These are phyloP conservation scores for Nemotelus nigrinus DNA, from an alignment of 2,888 invertebrate species.

Conservation along the genomic window DNA sequence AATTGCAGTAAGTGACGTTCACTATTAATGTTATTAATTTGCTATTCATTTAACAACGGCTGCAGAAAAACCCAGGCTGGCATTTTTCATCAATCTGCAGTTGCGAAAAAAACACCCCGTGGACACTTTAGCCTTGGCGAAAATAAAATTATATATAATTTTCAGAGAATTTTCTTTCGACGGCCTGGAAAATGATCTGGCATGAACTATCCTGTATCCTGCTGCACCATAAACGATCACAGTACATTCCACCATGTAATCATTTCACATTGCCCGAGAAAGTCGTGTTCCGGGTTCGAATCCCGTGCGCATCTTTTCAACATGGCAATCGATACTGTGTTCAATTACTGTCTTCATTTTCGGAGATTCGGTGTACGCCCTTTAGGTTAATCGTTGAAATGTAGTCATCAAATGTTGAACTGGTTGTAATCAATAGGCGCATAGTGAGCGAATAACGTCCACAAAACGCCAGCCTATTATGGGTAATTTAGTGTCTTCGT, in stretches of 20 bases:
- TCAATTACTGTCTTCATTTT: slow-evolving; percentile 43
- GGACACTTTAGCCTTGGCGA: not conserved
- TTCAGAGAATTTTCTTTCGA: slow-evolving; percentile 25
- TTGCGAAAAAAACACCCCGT: not conserved
- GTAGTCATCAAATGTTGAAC: slow-evolving; percentile 33
- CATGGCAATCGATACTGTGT: slow-evolving; percentile 32
- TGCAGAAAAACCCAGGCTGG: not conserved
- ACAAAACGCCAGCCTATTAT: slow-evolving; percentile 24
- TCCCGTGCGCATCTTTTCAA: slow-evolving; percentile 19
- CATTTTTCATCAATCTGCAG: not conserved
- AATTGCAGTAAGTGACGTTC: not conserved
- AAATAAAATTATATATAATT: slow-evolving; percentile 29
- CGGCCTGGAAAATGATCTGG: slow-evolving; percentile 3
- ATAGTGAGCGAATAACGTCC: slow-evolving; percentile 17
- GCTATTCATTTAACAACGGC: not conserved
- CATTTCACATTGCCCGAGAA: not conserved
- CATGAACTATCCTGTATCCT: not conserved
- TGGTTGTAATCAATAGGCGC: slow-evolving; percentile 38
- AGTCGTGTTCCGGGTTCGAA: slow-evolving; percentile 33
- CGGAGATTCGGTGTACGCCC: slow-evolving; percentile 30
- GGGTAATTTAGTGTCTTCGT: slow-evolving; percentile 29
- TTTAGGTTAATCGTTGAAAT: slow-evolving; percentile 26
- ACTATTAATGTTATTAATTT: not conserved
- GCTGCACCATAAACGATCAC: not conserved
- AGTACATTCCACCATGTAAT: not conserved